Evolutionary conservation across 2,888 invertebrate species (phyloP).

Genomic region (Julus scandinavius): DNA sequence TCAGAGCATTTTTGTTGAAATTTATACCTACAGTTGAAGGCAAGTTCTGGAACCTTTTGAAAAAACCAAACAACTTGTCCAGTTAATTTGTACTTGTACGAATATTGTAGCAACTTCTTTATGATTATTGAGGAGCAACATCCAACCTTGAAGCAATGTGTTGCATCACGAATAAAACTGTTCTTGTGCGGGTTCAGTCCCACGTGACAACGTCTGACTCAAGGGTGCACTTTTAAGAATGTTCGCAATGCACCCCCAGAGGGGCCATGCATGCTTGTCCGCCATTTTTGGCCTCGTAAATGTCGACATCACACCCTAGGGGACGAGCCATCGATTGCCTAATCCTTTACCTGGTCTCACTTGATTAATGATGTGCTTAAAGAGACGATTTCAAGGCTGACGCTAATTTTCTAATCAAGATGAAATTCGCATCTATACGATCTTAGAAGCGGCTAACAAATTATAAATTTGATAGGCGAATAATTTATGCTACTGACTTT

Average conservation of each 20-base stretch:
- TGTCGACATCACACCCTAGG: neutral
- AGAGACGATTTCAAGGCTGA: neutral
- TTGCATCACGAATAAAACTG: constrained; percentile 10
- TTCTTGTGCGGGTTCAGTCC: neutral
- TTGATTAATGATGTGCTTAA: neutral
- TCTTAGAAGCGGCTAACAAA: too few relatives aligned
- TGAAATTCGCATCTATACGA: too few relatives aligned
- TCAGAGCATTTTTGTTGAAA: too few relatives aligned
- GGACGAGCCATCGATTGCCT: neutral
- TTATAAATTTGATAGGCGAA: too few relatives aligned
- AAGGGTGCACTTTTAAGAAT: neutral
- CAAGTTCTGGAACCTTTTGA: too few relatives aligned
- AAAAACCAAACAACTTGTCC: neutral
- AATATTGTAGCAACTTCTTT: too few relatives aligned
- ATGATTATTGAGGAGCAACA: neutral
- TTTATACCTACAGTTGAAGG: neutral
- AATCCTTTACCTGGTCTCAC: neutral
- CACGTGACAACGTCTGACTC: neutral
- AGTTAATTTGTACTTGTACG: neutral
- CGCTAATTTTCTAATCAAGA: neutral
- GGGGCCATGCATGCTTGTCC: neutral
- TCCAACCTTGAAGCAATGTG: neutral
- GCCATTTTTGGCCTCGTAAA: neutral
- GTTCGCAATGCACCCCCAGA: neutral
- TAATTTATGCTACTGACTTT: too few relatives aligned